Percentiles rank a stretch among this genome's conserved stretches.
Conservation (phyloP, 2,888 invertebrate species). For the Drosophila parthenogenetica region DNA sequence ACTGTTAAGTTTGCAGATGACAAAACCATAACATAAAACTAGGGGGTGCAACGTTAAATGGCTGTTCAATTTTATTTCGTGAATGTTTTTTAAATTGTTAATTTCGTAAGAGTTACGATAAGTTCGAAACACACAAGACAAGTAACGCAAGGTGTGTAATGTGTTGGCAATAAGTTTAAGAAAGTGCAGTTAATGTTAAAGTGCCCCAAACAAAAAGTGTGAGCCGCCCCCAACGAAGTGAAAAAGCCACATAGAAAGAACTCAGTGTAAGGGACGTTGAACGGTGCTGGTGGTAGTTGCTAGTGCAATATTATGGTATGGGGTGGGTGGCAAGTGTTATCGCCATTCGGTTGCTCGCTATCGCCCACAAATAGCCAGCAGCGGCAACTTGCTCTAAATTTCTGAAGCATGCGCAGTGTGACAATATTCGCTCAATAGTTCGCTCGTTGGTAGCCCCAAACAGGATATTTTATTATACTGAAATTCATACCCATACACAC, state of each 20-base stretch:
- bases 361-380: constrained; percentile 66
- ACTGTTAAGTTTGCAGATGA: constrained; percentile 25
- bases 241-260: constrained; percentile 37
- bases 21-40: constrained; percentile 40
- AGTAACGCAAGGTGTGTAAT: constrained; percentile 15
- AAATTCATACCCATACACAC: constrained; percentile 66
- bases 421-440: constrained; percentile 25
- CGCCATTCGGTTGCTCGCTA: constrained; percentile 50
- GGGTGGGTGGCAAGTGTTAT: constrained; percentile 58
- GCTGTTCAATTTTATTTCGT: constrained; percentile 31
- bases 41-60: constrained; percentile 38
- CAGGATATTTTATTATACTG: constrained; percentile 84
- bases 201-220: constrained; percentile 48
- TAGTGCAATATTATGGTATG: constrained; percentile 7
- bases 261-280: constrained; percentile 51
- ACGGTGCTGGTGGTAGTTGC: constrained; percentile 51
- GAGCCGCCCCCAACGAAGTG: constrained; percentile 31
- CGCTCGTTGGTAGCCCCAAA: constrained; percentile 59
- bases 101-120: constrained; percentile 2
- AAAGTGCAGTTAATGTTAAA: constrained; percentile 44
- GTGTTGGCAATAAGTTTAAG: constrained; percentile 28
- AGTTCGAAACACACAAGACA: constrained; percentile 1
- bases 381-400: constrained; percentile 74
- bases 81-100: constrained; percentile 25
- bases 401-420: constrained; percentile 58